phyloP scores from a whole-genome alignment of 2,113 vertebrate genomes.

The Cyphomyrus plagiostoma region DNA sequence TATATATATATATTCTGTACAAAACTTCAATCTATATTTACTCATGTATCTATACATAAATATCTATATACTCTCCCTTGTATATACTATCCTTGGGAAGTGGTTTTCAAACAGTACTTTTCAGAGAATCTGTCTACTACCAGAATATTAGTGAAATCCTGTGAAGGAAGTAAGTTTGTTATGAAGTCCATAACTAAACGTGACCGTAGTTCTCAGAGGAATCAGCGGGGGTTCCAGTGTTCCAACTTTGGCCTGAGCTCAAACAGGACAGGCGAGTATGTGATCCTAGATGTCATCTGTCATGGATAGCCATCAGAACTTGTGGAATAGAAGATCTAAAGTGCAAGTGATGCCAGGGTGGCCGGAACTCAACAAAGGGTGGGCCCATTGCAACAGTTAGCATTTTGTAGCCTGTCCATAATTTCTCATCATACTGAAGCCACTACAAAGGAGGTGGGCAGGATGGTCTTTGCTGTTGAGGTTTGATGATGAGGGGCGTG shows the following conservation, averaged over 20 bases:
- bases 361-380: neutral
- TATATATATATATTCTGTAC: too few relatives aligned
- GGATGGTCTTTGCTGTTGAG: too few relatives aligned
- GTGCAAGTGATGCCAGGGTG: neutral
- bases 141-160: neutral
- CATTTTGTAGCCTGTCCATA: too few relatives aligned
- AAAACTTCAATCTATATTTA: too few relatives aligned
- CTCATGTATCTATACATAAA: too few relatives aligned
- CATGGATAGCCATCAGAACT: neutral
- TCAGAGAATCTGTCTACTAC: neutral
- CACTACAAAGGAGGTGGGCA: too few relatives aligned
- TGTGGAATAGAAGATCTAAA: neutral
- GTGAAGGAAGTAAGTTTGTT: neutral
- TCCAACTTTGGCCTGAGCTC: neutral
- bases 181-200: neutral
- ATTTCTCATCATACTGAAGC: too few relatives aligned
- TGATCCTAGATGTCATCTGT: neutral
- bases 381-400: constrained; percentile 35
- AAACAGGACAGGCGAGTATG: neutral
- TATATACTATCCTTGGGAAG: neutral
- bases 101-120: neutral
- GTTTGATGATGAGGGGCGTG: too few relatives aligned
- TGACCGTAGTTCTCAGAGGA: neutral
- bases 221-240: neutral
- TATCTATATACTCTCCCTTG: too few relatives aligned